Evolutionary conservation across 1,140 invertebrate species (phyloP).

Genomic region (Ridgeia piscesae): DNA sequence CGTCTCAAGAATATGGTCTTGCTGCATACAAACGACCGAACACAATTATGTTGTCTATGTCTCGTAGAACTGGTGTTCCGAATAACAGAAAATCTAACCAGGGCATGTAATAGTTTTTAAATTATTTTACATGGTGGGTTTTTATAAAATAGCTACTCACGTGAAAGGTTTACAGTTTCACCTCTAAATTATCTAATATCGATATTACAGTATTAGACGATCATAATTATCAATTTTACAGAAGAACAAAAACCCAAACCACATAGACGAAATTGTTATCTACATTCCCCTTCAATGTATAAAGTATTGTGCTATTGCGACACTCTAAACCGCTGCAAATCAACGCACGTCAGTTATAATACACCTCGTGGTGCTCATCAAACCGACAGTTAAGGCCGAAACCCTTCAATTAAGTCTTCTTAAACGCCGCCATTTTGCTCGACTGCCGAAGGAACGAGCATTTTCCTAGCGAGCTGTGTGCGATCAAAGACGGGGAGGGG

Average conservation of each 20-base stretch:
- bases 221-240: neutral
- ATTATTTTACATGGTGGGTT: too few species aligned
- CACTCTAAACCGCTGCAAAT: neutral
- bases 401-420: neutral
- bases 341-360: neutral
- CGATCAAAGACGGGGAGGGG: neutral
- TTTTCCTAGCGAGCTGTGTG: neutral
- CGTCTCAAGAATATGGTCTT: neutral
- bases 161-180: neutral
- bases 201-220: neutral
- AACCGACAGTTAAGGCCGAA: neutral
- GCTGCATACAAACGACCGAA: neutral
- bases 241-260: neutral
- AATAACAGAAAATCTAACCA: neutral
- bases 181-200: too few species aligned
- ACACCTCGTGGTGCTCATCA: neutral
- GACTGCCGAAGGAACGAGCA: neutral
- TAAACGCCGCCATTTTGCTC: neutral
- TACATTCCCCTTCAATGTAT: neutral
- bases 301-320: neutral
- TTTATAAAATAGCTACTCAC: neutral
- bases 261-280: neutral
- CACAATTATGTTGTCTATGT: neutral
- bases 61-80: neutral
- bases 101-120: neutral